Base-by-base conservation (phyloP, 30 jellyfish, hydroid and myxozoan species). In the Mastigias papua region DNA sequence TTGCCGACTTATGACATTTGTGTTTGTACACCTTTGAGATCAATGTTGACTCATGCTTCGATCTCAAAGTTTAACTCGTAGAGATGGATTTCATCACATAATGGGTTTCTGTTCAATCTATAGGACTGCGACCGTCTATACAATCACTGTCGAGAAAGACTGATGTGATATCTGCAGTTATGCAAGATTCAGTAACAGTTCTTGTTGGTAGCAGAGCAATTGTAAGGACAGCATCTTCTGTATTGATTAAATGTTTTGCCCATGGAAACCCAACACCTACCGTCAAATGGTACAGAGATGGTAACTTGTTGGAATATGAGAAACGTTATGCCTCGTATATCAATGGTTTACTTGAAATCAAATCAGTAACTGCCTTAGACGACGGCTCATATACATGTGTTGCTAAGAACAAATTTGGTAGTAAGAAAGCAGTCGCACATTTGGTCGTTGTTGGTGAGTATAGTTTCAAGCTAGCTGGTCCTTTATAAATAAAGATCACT, bases 381-480 rank as follows among this genome's bases (percentile, higher is more conserved):
- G 95, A 78, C 35, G 97, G 97, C 34, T 48, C 50, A 0, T 91
- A 69, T 62, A 75, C 88, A 32, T 91, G 97, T 34, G 71, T 54
- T 21, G 97, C 95, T 16, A 74, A 78, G 89, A 91, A 91, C 72
- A 79, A 81, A 25, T 91, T 83, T 71, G 97, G 97, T 4, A 50
- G 23, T 11, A 80, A 32, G 67, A 78, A 69, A 61, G 85, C 89
- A 58, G 5, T 67, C 1, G 57, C 95, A 5, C 34, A 35, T 1
- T 29, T 91, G n/a, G 75, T 22, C 13, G 92, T 84, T 48, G 91
- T 91, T 21, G 97, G 97, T 91, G 77, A 66, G 97, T 70, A n/a
- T n/a, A n/a, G n/a, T n/a, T n/a, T n/a, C n/a, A n/a, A n/a, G n/a
- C n/a, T n/a, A n/a, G n/a, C n/a, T n/a, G n/a, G n/a, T n/a, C n/a